Evolutionary conservation across 2,888 invertebrate genomes (phyloP).

Genomic region (Lochmaea crataegi): DNA sequence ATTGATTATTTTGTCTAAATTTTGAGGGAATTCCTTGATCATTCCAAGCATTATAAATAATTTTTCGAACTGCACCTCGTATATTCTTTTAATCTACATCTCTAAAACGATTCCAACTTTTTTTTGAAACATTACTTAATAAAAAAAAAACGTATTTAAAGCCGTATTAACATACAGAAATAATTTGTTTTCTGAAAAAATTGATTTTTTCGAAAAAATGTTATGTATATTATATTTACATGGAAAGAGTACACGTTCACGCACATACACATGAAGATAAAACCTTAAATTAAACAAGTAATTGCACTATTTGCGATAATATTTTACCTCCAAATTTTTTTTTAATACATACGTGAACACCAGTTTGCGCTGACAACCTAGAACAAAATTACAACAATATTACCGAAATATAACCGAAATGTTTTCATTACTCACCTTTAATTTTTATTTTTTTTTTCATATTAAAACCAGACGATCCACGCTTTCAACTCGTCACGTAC

Average conservation of each 20-base stretch:
- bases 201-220: neutral
- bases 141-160: too few species aligned
- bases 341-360: slow-evolving; percentile 59
- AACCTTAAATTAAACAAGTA: slow-evolving; percentile 36
- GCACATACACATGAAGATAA: slow-evolving; percentile 48
- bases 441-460: slow-evolving; percentile 15
- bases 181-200: neutral
- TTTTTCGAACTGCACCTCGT: neutral
- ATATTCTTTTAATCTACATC: neutral
- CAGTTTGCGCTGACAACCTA: slow-evolving; percentile 37
- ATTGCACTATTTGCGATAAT: slow-evolving; percentile 62
- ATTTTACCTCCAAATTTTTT: slow-evolving; percentile 57
- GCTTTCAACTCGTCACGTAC: slow-evolving; percentile 58
- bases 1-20: too few species aligned
- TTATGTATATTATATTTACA: slow-evolving; percentile 21
- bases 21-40: too few species aligned
- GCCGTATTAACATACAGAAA: neutral
- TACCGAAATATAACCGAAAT: too few species aligned
- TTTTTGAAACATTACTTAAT: neutral
- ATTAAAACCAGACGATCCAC: slow-evolving; percentile 24
- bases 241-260: slow-evolving; percentile 44
- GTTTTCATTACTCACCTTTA: slow-evolving; percentile 19
- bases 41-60: too few species aligned
- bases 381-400: slow-evolving; percentile 30
- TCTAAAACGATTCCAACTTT: neutral